Base-by-base conservation (phyloP, 2,888 invertebrate species). In the Dione vanillae region DNA sequence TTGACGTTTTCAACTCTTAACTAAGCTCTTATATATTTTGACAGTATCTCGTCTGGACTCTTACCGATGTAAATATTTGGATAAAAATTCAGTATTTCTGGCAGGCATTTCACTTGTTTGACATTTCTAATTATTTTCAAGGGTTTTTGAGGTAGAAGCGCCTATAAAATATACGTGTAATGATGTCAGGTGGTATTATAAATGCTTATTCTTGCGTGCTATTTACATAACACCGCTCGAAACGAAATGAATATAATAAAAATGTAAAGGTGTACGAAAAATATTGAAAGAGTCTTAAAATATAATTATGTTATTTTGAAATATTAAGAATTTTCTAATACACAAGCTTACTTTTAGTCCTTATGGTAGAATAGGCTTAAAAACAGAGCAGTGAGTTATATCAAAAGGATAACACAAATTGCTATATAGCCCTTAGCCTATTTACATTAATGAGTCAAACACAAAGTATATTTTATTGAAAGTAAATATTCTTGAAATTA, bases 111-210 rank as follows among this genome's bases (percentile, higher is more conserved):
- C 47, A 43, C 35, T 68, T 52, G 27, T 68, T 62, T 52, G 61
- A 62, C 67, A 35, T 51, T 35, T 52, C 19, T 62, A 61, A 68
- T 68, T 68, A 61, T 68, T 67, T 68, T 68, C 51, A 19, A 68
- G 67, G 35, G 61, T 9, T 52, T 19, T 61, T 37, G 37, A 67
- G 49, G 14, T 37, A 20, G 19, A 51, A 52, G 19, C 16, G 43
- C n/a, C 20, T 58, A 20, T 67, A 37, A 51, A 20, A 40, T 49
- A 51, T n/a, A 61, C n/a, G 43, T 59, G 41, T 37, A 67, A 51
- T 27, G 37, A 20, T 2, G 43, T 16, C 11, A 61, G 41, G 7
- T 58, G 45, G 20, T 41, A 59, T 51, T 51, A 12, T 59, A 59
- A 47, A 59, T 59, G 20, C 35, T 51, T 51, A 51, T 20, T 9